These are phyloP conservation scores for Gadus macrocephalus DNA, from an alignment of 2,113 vertebrate genomes.

Conservation along the genomic window DNA sequence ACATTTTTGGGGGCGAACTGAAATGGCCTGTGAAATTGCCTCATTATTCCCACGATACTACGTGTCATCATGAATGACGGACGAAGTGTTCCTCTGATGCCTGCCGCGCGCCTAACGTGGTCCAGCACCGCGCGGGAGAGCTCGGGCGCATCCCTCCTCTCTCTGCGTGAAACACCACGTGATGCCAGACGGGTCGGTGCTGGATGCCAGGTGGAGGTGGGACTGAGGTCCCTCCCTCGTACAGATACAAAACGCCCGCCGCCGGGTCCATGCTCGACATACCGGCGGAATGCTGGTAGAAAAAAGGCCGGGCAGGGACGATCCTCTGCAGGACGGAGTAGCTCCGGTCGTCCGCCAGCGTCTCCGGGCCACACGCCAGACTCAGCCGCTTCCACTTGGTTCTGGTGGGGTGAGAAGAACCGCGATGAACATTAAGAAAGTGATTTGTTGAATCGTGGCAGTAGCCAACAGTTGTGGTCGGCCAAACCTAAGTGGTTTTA, in stretches of 20 bases:
- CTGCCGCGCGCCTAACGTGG: no score
- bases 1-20: no score
- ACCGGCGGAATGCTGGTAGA: conserved; percentile 77
- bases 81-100: no score
- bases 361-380: conserved; percentile 66
- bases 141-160: no score
- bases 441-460: background rate
- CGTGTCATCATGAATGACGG: no score
- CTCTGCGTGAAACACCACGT: no score
- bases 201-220: conserved; percentile 23
- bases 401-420: conserved; percentile 55
- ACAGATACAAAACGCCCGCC: conserved; percentile 48
- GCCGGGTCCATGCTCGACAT: conserved; percentile 73
- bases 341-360: conserved; percentile 77
- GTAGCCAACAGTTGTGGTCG: no score
- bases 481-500: no score
- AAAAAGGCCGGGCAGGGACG: conserved; percentile 81
- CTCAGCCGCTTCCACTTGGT: conserved; percentile 96
- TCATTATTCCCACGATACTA: no score
- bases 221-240: conserved; percentile 71
- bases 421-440: background rate
- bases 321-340: conserved; percentile 82
- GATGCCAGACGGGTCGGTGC: no score
- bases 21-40: no score
- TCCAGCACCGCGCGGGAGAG: no score